Percentiles rank a stretch among this genome's conserved stretches.
Evolutionary conservation across 2,888 invertebrate species (phyloP).

Genomic region (Plebejus melissa): DNA sequence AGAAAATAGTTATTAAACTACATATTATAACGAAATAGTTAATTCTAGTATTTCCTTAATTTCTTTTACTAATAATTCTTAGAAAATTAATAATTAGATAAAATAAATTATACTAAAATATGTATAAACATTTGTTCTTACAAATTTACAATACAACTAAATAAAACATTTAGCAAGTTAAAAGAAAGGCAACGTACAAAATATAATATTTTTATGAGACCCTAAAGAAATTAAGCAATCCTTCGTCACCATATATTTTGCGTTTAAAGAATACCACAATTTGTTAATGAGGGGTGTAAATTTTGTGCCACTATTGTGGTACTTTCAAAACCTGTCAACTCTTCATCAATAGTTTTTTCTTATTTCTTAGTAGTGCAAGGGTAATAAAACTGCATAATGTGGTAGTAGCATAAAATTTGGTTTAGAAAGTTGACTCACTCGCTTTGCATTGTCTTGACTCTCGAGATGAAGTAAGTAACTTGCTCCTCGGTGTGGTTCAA

Average conservation of each 20-base stretch:
- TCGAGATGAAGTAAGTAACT: neutral
- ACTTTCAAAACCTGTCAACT: constrained; percentile 20
- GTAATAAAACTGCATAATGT: neutral
- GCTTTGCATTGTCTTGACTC: neutral
- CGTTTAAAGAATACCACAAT: neutral
- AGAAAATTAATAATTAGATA: too few species aligned
- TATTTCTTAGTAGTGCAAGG: constrained; percentile 20
- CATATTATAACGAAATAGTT: too few species aligned
- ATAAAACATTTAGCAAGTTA: neutral
- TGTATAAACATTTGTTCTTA: too few species aligned
- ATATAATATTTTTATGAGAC: constrained; percentile 8
- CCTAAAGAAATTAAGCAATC: constrained; percentile 12
- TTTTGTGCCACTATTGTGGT: constrained; percentile 10
- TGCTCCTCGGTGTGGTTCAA: neutral
- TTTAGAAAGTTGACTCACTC: neutral
- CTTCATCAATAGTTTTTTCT: constrained; percentile 1
- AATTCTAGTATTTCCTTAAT: too few species aligned
- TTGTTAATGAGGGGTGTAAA: constrained; percentile 22
- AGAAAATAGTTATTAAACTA: too few species aligned
- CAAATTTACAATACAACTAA: neutral
- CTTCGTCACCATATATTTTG: constrained; percentile 6
- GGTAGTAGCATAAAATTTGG: constrained; percentile 8
- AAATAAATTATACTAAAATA: too few species aligned
- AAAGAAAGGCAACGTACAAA: neutral
- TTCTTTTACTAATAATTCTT: too few species aligned